phyloP scores from a whole-genome alignment of 2,113 vertebrate genomes.

The Pluvianellus socialis region DNA sequence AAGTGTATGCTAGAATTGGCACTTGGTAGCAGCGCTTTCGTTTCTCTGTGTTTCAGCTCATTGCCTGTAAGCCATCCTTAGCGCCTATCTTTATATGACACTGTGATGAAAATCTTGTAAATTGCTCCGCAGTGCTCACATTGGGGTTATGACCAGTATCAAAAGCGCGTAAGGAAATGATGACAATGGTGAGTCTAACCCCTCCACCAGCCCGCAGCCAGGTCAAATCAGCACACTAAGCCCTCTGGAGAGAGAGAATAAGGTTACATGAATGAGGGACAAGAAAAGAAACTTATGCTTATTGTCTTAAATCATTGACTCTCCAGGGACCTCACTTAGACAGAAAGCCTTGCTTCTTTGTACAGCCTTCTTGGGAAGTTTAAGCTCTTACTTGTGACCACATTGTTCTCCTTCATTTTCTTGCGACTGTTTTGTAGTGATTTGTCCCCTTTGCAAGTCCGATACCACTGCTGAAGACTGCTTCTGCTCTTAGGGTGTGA shows the following conservation, averaged over 20 bases:
- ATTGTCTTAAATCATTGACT: not conserved
- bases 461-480: not conserved
- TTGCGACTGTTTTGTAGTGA: not conserved
- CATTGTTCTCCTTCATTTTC: not conserved
- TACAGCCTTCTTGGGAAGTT: not conserved
- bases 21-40: not conserved
- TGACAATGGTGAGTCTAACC: not conserved
- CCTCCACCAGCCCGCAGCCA: not conserved
- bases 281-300: not conserved
- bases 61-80: not conserved
- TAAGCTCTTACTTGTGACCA: not conserved
- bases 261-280: not conserved
- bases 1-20: not conserved
- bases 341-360: not conserved
- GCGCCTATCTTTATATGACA: not conserved
- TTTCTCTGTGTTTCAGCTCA: not conserved
- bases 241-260: not conserved
- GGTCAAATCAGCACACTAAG: accelerated
- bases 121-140: not conserved
- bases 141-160: not conserved
- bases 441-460: not conserved
- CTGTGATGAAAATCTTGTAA: not conserved
- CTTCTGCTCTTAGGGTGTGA: not conserved
- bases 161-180: not conserved
- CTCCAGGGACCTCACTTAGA: not conserved